A percentile compares a stretch with the other conserved stretches of the same genome.
Evolutionary conservation across 2,888 invertebrate species (phyloP).

Genomic region (Hydriomena furcata): DNA sequence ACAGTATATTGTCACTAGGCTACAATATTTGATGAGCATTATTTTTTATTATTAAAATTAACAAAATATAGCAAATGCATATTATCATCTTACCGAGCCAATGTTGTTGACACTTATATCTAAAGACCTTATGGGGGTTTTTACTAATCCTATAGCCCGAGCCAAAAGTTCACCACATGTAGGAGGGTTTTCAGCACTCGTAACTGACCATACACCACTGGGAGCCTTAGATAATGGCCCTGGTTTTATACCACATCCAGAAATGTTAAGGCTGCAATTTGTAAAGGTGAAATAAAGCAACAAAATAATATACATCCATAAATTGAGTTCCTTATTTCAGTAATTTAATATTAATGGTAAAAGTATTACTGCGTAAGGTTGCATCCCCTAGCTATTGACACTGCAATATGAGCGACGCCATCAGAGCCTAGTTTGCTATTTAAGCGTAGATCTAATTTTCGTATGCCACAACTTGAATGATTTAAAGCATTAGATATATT

Average conservation of each 20-base stretch:
- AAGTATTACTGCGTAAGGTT: constrained; percentile 70
- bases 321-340: no score
- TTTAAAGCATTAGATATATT: constrained; percentile 68
- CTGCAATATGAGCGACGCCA: constrained; percentile 72
- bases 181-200: constrained; percentile 72
- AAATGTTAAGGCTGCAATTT: constrained; percentile 66
- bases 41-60: neutral
- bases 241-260: constrained; percentile 75
- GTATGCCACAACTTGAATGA: constrained; percentile 64
- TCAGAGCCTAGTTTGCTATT: constrained; percentile 73
- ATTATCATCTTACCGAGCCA: constrained; percentile 61
- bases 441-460: constrained; percentile 68
- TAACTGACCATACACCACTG: constrained; percentile 77
- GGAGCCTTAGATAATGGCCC: constrained; percentile 66
- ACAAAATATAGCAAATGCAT: no score
- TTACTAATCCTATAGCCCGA: constrained; percentile 75
- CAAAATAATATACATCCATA: neutral
- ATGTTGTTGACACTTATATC: constrained; percentile 78
- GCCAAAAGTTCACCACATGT: constrained; percentile 77
- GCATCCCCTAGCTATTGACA: constrained; percentile 76
- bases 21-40: constrained; percentile 41
- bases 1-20: constrained; percentile 66
- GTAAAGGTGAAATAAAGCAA: neutral
- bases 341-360: no score
- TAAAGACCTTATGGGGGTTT: constrained; percentile 72